Base-by-base conservation (phyloP, 2,113 vertebrate species). In the Ibidorhyncha struthersii region DNA sequence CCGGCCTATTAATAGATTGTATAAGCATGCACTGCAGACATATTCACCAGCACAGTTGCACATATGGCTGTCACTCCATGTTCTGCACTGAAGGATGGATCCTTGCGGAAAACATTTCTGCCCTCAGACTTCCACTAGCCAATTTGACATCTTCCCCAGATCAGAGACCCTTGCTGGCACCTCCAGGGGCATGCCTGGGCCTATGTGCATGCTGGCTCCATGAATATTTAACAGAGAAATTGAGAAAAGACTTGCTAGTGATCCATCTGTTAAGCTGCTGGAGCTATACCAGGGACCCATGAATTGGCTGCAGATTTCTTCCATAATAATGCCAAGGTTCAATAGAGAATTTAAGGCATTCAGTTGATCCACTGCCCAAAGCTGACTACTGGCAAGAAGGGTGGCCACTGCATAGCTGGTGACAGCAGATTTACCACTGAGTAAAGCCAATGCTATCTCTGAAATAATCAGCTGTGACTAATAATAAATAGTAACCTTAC, bases 171-270 rank as follows among this genome's bases (percentile, higher is more conserved):
- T 66, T 78, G 56, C 83, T 83, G 72, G 95, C 90, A 96, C 87
- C 96, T 97, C 95, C 77, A 93, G 96, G 94, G 94, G 95, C 77
- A 96, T 66, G 65, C 81, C 92, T 83, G 89, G 84, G 79, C 94
- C 96, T 89, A 79, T 95, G 94, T 55, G 27, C 96, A 98, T 91
- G 97, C 97, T 98, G 97, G 79, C 66, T 95, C 87, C 89, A 97
- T 98, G 97, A 98, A 98, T 98, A 98, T 98, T 98, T 98, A 97
- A 98, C 96, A 97, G 94, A 95, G 91, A 97, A 94, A 95, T 98
- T 97, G 96, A 97, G 96, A 98, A 93, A 86, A 97, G 86, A 80
- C 91, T 97, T 96, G 80, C 92, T 96, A 95, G 94, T 95, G 82
- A 97, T 98, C 97, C 97, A 98, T 98, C 98, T 98, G 97, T 97